These are phyloP conservation scores for Anthopleura sola DNA, from an alignment of 64 coral and sea anemone genomes.

Conservation along the genomic window DNA sequence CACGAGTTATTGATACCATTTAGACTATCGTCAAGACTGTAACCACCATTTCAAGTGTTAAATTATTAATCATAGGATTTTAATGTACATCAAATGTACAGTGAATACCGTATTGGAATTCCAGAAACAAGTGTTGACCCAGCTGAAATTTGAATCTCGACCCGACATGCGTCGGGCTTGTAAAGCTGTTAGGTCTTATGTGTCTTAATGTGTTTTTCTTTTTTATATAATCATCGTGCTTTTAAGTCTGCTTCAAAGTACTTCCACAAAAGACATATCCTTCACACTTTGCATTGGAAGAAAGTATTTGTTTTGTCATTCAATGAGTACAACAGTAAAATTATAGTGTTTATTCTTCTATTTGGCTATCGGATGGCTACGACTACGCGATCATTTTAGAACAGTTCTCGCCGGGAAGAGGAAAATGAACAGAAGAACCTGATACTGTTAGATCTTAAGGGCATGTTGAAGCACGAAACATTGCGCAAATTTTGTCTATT, in stretches of 20 bases:
- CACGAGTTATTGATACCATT: not conserved
- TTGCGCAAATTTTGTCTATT: not conserved
- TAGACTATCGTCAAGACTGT: not conserved
- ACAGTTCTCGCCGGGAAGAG: not conserved
- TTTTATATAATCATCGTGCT: not conserved
- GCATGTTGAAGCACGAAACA: not conserved
- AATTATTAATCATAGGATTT: conserved; percentile 1
- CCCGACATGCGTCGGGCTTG: not conserved
- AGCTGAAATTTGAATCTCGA: not conserved
- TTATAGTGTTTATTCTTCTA: not conserved
- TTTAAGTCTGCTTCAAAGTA: not conserved
- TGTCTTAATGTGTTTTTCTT: not conserved
- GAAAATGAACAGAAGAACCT: not conserved
- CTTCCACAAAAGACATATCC: not conserved
- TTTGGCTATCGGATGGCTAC: not conserved
- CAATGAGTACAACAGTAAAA: not conserved
- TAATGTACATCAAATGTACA: not conserved
- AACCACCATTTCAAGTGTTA: not conserved
- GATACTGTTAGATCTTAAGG: not conserved
- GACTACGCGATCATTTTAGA: not conserved
- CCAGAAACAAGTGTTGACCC: conserved; percentile 19
- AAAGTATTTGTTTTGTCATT: not conserved
- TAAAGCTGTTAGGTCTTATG: not conserved
- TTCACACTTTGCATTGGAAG: not conserved
- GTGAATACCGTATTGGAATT: not conserved